Conservation (phyloP, 64 coral and sea anemone genomes). For the Pachyseris speciosa region DNA sequence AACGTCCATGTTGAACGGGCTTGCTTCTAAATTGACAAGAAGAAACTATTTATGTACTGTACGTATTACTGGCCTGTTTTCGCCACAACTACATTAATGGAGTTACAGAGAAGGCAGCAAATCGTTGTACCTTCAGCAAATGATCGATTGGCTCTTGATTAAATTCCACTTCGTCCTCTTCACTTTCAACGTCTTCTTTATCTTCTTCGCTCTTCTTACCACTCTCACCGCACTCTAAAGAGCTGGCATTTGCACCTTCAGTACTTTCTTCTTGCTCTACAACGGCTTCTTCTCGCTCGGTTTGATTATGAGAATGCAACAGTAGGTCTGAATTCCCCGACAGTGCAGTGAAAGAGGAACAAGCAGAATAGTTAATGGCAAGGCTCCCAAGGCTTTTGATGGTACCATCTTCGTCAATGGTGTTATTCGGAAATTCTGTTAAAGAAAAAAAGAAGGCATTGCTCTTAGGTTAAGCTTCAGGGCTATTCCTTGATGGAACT, state of each 20-base stretch:
- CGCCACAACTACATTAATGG: neutral
- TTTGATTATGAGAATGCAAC: neutral
- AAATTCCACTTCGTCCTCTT: neutral
- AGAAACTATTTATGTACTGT: too few relatives aligned
- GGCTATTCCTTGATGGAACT: too few relatives aligned
- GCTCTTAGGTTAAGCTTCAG: neutral
- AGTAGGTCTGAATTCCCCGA: constrained; percentile 79
- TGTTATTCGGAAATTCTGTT: constrained; percentile 46
- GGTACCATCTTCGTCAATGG: neutral
- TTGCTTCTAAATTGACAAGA: too few relatives aligned
- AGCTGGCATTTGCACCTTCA: neutral
- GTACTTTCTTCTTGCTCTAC: neutral
- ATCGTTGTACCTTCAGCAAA: constrained; percentile 2
- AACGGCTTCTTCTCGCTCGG: neutral
- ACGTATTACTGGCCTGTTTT: too few relatives aligned
- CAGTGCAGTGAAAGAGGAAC: constrained; percentile 79
- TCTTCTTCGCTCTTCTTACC: neutral
- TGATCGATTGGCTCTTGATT: neutral
- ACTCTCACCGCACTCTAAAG: neutral
- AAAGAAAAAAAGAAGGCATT: neutral
- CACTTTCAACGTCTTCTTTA: too few relatives aligned
- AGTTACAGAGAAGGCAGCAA: neutral
- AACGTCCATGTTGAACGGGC: too few relatives aligned
- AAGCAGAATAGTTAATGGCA: constrained; percentile 59
- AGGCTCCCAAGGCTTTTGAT: constrained; percentile 1